Conservation (phyloP, 2,888 invertebrate species). For the Plagodis dolabraria region DNA sequence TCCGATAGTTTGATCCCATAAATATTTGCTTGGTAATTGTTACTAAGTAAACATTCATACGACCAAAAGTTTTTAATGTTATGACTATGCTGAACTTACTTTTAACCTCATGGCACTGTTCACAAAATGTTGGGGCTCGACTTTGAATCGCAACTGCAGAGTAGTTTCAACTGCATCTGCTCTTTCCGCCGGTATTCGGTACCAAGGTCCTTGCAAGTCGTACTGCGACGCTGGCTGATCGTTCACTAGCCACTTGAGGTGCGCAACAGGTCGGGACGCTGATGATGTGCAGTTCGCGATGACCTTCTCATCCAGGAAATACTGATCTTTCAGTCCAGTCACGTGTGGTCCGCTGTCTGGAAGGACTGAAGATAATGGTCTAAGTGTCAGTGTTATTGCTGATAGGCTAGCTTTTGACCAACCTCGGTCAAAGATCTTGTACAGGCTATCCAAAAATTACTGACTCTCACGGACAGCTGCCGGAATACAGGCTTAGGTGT, state of each 20-base stretch:
- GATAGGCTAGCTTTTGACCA: too few relatives aligned
- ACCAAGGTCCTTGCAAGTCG: conserved; percentile 80
- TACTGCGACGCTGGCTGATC: conserved; percentile 86
- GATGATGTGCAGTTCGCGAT: conserved; percentile 92
- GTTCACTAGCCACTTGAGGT: conserved; percentile 93
- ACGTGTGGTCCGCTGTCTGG: conserved; percentile 92
- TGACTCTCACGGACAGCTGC: too few relatives aligned
- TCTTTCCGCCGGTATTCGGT: conserved; percentile 74
- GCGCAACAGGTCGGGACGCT: conserved; percentile 91
- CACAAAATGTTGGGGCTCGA: conserved; percentile 89
- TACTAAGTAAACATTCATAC: too few relatives aligned
- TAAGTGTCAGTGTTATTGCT: background rate
- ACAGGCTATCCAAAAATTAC: too few relatives aligned
- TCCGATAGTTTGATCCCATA: too few relatives aligned
- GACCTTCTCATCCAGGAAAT: conserved; percentile 90
- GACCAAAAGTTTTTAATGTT: too few relatives aligned
- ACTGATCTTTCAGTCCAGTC: conserved; percentile 90
- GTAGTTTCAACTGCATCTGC: conserved; percentile 88
- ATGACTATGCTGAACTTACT: conserved; percentile 58
- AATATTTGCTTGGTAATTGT: too few relatives aligned
- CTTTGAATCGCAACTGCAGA: conserved; percentile 90
- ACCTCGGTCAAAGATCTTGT: too few relatives aligned
- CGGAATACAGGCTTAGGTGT: too few relatives aligned
- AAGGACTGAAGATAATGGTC: conserved; percentile 83
- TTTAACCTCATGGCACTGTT: conserved; percentile 92